Evolutionary conservation across 2,888 invertebrate genomes (phyloP), one percentile per base, ranked within the genome.

Genomic region (Aleiodes leptofemur): DNA sequence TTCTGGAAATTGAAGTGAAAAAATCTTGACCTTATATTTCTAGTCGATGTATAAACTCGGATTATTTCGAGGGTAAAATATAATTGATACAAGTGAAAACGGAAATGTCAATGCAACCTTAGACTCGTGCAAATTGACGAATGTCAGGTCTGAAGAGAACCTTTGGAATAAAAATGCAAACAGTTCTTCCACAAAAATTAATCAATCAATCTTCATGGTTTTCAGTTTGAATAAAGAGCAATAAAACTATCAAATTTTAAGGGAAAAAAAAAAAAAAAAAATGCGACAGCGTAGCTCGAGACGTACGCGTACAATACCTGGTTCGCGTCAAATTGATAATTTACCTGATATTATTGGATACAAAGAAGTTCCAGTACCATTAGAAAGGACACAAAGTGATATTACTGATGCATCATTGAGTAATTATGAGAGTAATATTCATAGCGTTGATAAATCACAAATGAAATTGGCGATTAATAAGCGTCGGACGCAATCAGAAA

Each of bases 401-500:
- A 81, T 82, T 74, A 80, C 82, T 64, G 81, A 82, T 72, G 82
- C 79, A 76, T 83, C 82, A 72, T 74, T 77, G 57, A 81, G 74
- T 73, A 72, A 76, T 69, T 81, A 83, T 23, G 82, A 83, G 34
- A 29, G 31, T 16, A 77, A 73, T 73, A 23, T 70, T 72, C 68
- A 77, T 74, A 74, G 71, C 74, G 69, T 77, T 31, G 77, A 77
- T 56, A 80, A 72, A 59, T 74, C 59, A 75, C 76, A 61, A 79
- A 80, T 66, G 78, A 76, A 74, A 23, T 77, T 81, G 56, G 74
- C 74, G 23, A 78, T 82, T 73, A 79, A 80, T 68, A 83, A 84
- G 74, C 82, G 84, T 55, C 85, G 87, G 57, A 85, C 87, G 29
- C 84, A 85, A 73, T 88, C 88, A 23, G 88, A 88, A 83, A 89